Conservation (phyloP, 1,140 invertebrate species). For the Bombus fervidus region DNA sequence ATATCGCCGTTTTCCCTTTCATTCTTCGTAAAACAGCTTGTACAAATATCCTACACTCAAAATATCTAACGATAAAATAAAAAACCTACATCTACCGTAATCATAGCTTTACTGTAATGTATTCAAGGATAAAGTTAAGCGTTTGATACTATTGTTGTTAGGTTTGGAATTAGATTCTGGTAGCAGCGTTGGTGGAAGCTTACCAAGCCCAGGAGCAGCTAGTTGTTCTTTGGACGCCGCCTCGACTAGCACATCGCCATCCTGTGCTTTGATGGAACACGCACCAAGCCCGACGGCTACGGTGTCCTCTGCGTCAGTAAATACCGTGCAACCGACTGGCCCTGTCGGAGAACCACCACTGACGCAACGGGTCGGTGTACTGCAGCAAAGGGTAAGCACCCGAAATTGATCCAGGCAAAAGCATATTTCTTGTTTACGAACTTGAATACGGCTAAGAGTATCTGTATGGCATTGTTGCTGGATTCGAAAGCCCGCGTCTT, state of each 20-base stretch:
- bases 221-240: conserved; percentile 87
- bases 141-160: conserved; percentile 12
- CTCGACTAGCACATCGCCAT: conserved; percentile 83
- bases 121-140: neutral
- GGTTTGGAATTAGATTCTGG: conserved; percentile 89
- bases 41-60: neutral
- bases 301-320: conserved; percentile 84
- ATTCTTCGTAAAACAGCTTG: conserved; percentile 16
- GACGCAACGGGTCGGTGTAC: conserved; percentile 87
- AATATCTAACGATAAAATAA: too few relatives aligned
- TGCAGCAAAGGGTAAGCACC: conserved; percentile 92
- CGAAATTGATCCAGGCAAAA: conserved; percentile 78
- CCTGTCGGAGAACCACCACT: conserved; percentile 80
- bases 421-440: conserved; percentile 66
- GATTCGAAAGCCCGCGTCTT: neutral
- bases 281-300: conserved; percentile 83
- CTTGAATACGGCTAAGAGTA: neutral
- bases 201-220: conserved; percentile 88
- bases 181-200: conserved; percentile 87
- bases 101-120: neutral
- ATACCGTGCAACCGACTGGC: conserved; percentile 77
- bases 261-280: conserved; percentile 83
- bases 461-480: conserved; percentile 28
- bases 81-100: too few relatives aligned
- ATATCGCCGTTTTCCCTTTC: neutral